Evolutionary conservation across 2,113 vertebrate species (phyloP).

Genomic region (Erinaceus europaeus): DNA sequence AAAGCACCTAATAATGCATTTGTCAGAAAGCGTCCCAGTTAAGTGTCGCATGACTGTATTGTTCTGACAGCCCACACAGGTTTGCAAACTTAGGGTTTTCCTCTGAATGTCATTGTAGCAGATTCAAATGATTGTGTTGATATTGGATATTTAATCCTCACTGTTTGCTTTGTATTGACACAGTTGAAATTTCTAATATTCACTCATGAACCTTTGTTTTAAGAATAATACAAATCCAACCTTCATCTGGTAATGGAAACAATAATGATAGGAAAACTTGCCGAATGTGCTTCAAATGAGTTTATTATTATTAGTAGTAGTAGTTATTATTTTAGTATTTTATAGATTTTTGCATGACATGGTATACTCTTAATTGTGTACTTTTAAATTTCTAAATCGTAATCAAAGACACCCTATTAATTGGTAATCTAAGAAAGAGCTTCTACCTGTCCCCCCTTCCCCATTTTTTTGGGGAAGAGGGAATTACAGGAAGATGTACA

Average conservation of each 20-base stretch:
- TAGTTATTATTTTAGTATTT: constrained; percentile 12
- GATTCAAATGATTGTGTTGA: constrained; percentile 23
- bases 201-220: constrained; percentile 15
- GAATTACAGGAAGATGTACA: neutral
- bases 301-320: no score
- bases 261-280: constrained; percentile 24
- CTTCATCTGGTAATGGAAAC: constrained; percentile 28
- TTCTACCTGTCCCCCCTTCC: neutral
- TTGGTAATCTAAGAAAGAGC: constrained; percentile 27
- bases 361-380: constrained; percentile 34
- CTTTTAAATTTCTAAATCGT: constrained; percentile 50
- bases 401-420: constrained; percentile 4
- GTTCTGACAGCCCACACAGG: neutral
- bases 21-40: neutral
- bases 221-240: constrained; percentile 38
- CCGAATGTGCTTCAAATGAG: constrained; percentile 28
- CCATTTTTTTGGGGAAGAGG: neutral
- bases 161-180: constrained; percentile 28
- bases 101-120: neutral
- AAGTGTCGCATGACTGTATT: neutral
- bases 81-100: constrained; percentile 25
- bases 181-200: constrained; percentile 43
- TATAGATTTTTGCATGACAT: constrained; percentile 38
- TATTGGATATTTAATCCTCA: neutral
- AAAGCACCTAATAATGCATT: neutral